Evolutionary conservation across 2,888 invertebrate genomes (phyloP).

Genomic region (Globia sparganii): DNA sequence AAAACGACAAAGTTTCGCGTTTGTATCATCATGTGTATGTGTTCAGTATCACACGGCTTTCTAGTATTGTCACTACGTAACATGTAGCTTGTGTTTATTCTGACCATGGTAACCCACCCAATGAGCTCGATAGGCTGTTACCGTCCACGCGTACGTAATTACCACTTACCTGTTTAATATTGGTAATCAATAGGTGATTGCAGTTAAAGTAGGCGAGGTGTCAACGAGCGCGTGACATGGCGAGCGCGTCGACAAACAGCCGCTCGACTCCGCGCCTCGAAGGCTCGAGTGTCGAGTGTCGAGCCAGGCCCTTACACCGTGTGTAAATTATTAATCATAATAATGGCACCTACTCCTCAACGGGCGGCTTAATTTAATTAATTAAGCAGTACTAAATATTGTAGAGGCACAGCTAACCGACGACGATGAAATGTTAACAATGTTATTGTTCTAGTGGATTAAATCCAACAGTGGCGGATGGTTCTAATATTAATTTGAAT

Average conservation of each 20-base stretch:
- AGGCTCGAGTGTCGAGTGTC: conserved; percentile 52
- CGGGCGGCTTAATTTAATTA: conserved; percentile 84
- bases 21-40: not conserved
- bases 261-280: conserved; percentile 32
- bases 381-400: conserved; percentile 86
- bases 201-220: conserved; percentile 53
- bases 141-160: conserved; percentile 3
- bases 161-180: conserved; percentile 22
- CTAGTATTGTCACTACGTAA: not conserved
- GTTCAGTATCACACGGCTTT: not conserved
- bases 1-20: conserved; percentile 10
- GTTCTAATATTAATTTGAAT: conserved; percentile 85
- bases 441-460: conserved; percentile 87
- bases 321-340: conserved; percentile 84
- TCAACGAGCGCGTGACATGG: conserved; percentile 39
- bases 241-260: conserved; percentile 44
- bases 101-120: not conserved
- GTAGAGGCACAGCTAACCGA: conserved; percentile 81
- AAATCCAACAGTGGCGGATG: conserved; percentile 80
- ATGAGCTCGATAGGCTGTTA: not conserved
- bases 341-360: conserved; percentile 81
- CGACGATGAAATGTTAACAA: conserved; percentile 87
- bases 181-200: conserved; percentile 51
- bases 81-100: not conserved
- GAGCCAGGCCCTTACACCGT: conserved; percentile 54